Evolutionary conservation across 2,797 vertebrate genomes (phyloP).

Genomic region (Otus scops): DNA sequence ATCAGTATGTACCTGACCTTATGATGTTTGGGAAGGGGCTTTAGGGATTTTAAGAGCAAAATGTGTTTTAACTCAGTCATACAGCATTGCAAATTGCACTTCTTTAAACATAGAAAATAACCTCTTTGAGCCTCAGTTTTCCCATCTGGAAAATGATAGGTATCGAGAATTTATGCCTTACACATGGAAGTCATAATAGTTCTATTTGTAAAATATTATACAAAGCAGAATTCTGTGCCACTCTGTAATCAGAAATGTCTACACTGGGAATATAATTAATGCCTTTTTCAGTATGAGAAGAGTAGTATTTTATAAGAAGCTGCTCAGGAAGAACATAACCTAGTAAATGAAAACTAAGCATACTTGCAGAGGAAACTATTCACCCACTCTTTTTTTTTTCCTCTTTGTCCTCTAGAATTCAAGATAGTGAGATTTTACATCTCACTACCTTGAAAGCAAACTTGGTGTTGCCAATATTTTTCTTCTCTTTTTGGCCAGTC

Average conservation of each 20-base stretch:
- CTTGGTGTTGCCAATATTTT: neutral
- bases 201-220: neutral
- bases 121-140: neutral
- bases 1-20: neutral
- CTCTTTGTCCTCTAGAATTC: neutral
- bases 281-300: neutral
- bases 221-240: neutral
- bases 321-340: neutral
- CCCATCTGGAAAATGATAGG: neutral
- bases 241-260: neutral
- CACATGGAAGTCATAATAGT: neutral
- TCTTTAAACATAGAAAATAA: neutral
- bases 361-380: neutral
- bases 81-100: neutral
- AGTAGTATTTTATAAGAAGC: neutral
- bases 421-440: neutral
- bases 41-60: neutral
- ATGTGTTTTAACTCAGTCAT: neutral
- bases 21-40: neutral
- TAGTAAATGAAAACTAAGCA: neutral
- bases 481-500: neutral
- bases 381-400: neutral
- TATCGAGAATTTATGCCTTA: neutral
- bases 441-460: neutral
- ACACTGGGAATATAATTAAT: neutral